These are phyloP conservation scores for Stylophora pistillata DNA, from an alignment of 64 coral and sea anemone genomes.

Conservation along the genomic window DNA sequence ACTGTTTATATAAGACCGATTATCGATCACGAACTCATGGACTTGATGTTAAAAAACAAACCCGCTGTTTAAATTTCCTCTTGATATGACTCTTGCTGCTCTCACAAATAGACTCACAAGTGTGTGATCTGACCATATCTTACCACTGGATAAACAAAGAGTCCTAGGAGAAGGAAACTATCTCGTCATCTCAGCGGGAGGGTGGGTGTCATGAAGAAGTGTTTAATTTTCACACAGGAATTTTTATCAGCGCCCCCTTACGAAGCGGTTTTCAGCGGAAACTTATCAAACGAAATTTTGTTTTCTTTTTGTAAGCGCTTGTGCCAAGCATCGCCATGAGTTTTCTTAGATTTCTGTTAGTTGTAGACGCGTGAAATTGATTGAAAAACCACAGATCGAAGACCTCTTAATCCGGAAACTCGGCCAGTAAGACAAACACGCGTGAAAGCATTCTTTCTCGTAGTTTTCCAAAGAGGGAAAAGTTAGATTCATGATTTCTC, in stretches of 20 bases:
- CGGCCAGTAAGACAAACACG: neutral
- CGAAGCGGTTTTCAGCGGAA: neutral
- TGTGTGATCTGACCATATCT: neutral
- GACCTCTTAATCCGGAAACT: constrained; percentile 7
- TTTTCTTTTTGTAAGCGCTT: constrained; percentile 7
- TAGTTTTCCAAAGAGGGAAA: neutral
- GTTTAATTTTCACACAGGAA: constrained; percentile 22
- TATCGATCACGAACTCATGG: constrained; percentile 8
- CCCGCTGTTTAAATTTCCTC: neutral
- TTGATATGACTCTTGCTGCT: neutral
- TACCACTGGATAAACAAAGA: neutral
- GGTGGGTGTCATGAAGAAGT: constrained; percentile 2
- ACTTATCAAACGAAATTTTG: neutral
- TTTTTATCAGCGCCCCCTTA: neutral
- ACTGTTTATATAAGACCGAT: constrained; percentile 20
- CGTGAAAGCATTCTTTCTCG: neutral
- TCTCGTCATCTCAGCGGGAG: neutral
- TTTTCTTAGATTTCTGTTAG: neutral
- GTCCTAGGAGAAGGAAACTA: neutral
- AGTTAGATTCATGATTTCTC: neutral
- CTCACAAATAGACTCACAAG: neutral
- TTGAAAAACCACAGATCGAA: neutral
- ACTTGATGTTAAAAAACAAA: neutral
- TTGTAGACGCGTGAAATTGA: neutral
- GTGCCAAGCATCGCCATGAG: neutral